Percentiles rank a stretch among this genome's conserved stretches.
Conservation (phyloP, 2,888 invertebrate species). For the Leucophora obtusa region DNA sequence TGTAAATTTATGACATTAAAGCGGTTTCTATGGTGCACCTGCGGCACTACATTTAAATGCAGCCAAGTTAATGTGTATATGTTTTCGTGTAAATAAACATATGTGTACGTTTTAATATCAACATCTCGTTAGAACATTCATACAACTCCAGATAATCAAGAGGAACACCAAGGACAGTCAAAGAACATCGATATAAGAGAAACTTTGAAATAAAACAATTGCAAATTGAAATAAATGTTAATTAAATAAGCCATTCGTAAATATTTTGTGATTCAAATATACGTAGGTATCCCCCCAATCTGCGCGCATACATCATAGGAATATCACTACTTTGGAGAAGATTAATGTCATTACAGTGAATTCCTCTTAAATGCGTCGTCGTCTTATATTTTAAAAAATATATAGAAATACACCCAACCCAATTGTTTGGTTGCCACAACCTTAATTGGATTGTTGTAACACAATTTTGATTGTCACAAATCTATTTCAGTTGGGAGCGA, state of each 20-base stretch:
- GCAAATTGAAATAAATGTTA: conserved; percentile 16
- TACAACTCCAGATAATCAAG: conserved; percentile 22
- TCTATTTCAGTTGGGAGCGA: too few relatives aligned
- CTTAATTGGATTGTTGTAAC: too few relatives aligned
- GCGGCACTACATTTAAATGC: conserved; percentile 49
- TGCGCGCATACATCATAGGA: too few relatives aligned
- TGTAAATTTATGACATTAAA: conserved; percentile 59
- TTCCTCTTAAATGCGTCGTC: too few relatives aligned
- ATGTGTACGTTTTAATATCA: not conserved
- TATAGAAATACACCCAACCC: too few relatives aligned
- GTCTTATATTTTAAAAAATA: too few relatives aligned
- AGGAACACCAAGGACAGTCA: not conserved
- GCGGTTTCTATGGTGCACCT: conserved; percentile 58
- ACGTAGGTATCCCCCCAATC: not conserved
- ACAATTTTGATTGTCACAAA: too few relatives aligned
- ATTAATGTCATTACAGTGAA: too few relatives aligned
- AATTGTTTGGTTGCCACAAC: too few relatives aligned
- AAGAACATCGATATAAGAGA: conserved; percentile 11
- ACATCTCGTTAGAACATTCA: conserved; percentile 19
- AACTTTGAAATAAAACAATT: conserved; percentile 16
- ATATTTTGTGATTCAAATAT: not conserved
- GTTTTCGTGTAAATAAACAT: not conserved
- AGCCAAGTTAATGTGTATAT: not conserved
- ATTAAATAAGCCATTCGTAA: conserved; percentile 35
- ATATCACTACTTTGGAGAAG: too few relatives aligned